Percentiles rank a stretch among this genome's conserved stretches.
phyloP scores from a whole-genome alignment of 2,113 vertebrate species.

The Ranitomeya imitator region DNA sequence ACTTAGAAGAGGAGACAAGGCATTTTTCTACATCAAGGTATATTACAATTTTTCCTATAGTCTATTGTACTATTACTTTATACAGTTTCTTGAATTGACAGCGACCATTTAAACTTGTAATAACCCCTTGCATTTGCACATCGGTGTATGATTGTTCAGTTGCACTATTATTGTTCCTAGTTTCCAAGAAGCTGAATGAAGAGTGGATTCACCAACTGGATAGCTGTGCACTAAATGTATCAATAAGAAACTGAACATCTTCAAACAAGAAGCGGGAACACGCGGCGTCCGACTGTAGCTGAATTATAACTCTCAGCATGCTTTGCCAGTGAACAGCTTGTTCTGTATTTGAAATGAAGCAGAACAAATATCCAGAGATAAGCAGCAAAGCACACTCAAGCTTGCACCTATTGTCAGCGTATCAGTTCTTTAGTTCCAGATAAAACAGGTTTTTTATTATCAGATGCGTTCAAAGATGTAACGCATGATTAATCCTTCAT shows the following conservation, averaged over 20 bases:
- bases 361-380: constrained; percentile 27
- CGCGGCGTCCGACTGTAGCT: background rate
- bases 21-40: too few relatives aligned
- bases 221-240: background rate
- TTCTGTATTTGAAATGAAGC: constrained; percentile 15
- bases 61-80: too few relatives aligned
- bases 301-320: constrained; percentile 43
- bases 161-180: background rate
- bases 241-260: constrained; percentile 7
- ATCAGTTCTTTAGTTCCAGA: background rate
- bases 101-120: too few relatives aligned
- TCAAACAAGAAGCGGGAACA: background rate
- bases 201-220: background rate
- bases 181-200: background rate
- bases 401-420: constrained; percentile 3
- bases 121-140: background rate
- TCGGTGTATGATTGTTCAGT: background rate
- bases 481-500: constrained; percentile 8
- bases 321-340: constrained; percentile 31
- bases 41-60: too few relatives aligned
- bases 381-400: constrained; percentile 3
- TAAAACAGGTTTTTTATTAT: background rate
- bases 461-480: background rate
- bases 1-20: too few relatives aligned
- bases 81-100: too few relatives aligned